Conservation (phyloP, 2,888 invertebrate genomes). For the Cybosia mesomella region DNA sequence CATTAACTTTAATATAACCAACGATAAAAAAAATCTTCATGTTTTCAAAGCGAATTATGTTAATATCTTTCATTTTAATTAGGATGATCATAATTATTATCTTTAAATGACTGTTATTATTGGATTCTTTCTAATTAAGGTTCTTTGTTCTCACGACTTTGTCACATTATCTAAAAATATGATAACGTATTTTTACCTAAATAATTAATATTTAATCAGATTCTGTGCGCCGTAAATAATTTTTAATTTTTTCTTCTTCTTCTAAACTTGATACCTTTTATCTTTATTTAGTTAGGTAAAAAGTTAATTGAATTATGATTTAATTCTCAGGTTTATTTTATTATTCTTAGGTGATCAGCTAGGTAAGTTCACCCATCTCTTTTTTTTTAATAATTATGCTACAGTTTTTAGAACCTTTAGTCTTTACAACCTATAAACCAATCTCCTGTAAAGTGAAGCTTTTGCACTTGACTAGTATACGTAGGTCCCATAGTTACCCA, state of each 20-base stretch:
- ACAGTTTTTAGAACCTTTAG: too few relatives aligned
- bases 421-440: too few relatives aligned
- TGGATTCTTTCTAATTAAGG: constrained; percentile 42
- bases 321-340: not conserved
- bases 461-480: not conserved
- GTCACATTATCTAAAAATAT: constrained; percentile 28
- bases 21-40: constrained; percentile 11
- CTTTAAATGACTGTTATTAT: constrained; percentile 38
- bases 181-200: constrained; percentile 31
- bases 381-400: not conserved
- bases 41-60: constrained; percentile 32
- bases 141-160: constrained; percentile 36
- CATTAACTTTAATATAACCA: not conserved
- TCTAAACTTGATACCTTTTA: not conserved
- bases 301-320: not conserved
- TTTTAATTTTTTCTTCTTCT: constrained; percentile 6
- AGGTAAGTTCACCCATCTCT: not conserved
- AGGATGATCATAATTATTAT: constrained; percentile 40
- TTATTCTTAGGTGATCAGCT: too few relatives aligned
- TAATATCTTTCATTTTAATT: constrained; percentile 48
- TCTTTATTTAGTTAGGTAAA: not conserved
- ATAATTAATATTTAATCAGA: constrained; percentile 43
- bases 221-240: constrained; percentile 21
- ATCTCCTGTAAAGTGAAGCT: too few relatives aligned
- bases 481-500: not conserved